These are phyloP conservation scores for Brachionus rotundiformis DNA, from an alignment of 1,140 invertebrate genomes.

Conservation along the genomic window DNA sequence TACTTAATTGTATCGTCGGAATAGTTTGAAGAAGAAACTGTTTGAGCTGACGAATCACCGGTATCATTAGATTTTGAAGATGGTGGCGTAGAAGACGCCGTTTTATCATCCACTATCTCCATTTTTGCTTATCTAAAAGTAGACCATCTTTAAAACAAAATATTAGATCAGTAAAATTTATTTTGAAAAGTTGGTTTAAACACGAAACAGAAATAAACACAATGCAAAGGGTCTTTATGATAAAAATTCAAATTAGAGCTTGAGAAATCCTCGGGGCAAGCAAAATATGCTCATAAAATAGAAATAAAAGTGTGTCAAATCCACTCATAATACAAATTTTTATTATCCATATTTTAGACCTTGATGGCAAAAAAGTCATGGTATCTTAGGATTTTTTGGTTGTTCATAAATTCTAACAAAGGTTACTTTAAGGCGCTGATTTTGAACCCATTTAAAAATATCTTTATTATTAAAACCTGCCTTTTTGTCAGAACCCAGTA, in stretches of 20 bases:
- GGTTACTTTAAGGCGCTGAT: neutral
- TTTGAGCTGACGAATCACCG: neutral
- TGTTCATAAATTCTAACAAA: neutral
- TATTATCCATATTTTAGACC: no score
- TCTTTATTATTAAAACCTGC: neutral
- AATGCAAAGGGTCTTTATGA: neutral
- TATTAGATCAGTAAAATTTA: neutral
- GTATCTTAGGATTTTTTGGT: neutral
- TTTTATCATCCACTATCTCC: neutral
- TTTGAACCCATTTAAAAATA: neutral
- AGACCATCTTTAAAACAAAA: slow-evolving; percentile 24
- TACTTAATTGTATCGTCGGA: slow-evolving; percentile 30
- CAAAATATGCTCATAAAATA: neutral
- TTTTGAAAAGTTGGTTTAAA: neutral
- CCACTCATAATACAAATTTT: no score
- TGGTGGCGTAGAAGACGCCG: neutral
- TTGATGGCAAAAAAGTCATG: neutral
- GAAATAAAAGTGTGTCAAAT: no score
- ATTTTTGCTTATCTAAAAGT: slow-evolving; percentile 29
- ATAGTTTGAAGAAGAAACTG: slow-evolving; percentile 1
- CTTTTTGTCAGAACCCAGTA: neutral
- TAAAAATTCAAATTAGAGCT: neutral
- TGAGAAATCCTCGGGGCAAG: neutral
- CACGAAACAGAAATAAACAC: neutral
- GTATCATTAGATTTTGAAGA: neutral